phyloP scores from a whole-genome alignment of 2,888 invertebrate species.

The Acleris holmiana region DNA sequence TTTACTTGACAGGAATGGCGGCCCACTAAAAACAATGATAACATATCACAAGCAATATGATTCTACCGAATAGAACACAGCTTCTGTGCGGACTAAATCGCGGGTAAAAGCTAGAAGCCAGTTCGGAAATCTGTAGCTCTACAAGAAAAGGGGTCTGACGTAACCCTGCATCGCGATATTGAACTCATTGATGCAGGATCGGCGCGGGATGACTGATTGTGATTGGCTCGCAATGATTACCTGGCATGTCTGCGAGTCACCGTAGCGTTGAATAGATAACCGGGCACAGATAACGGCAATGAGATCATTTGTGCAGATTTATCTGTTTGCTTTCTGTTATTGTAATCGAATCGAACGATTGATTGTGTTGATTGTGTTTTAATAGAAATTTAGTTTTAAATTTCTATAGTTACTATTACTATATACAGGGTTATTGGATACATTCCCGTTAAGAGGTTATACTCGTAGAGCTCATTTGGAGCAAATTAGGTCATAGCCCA shows the following conservation, averaged over 20 bases:
- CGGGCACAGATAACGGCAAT: conserved; percentile 31
- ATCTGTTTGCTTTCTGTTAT: conserved; percentile 21
- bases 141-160: conserved; percentile 22
- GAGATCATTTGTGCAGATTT: conserved; percentile 36
- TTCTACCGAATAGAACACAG: too few relatives aligned
- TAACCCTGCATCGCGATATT: conserved; percentile 33
- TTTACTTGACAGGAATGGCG: too few relatives aligned
- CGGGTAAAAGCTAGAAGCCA: conserved; percentile 2
- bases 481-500: too few relatives aligned
- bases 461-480: too few relatives aligned
- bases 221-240: conserved; percentile 36
- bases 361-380: too few relatives aligned
- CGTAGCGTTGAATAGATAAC: conserved; percentile 33
- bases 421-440: too few relatives aligned
- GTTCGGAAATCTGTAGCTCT: conserved; percentile 19
- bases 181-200: conserved; percentile 38
- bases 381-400: too few relatives aligned
- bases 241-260: conserved; percentile 35
- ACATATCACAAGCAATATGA: too few relatives aligned
- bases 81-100: too few relatives aligned
- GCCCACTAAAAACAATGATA: too few relatives aligned
- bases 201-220: conserved; percentile 37
- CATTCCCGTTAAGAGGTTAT: too few relatives aligned
- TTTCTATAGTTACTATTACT: too few relatives aligned
- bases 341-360: conserved; percentile 17